A percentile compares a stretch with the other conserved stretches of the same genome.
Conservation (phyloP, 2,113 vertebrate genomes). For the Alosa alosa region DNA sequence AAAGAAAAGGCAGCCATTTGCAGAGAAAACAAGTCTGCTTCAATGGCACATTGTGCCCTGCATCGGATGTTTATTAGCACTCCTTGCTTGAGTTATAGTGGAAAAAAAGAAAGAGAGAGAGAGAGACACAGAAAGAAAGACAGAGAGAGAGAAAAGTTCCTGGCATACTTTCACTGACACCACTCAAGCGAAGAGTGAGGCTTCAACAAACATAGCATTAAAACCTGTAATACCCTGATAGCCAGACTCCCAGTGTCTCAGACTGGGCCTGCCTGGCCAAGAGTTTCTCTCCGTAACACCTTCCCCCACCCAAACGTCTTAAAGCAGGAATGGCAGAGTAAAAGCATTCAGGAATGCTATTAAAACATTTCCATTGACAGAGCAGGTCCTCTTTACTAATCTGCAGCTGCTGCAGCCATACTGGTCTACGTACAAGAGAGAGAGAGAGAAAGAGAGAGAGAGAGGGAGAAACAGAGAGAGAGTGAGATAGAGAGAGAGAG, state of each 20-base stretch:
- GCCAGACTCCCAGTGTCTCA: conserved; percentile 6
- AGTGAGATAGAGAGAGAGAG: not conserved
- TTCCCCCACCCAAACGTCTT: not conserved
- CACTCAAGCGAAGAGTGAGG: conserved; percentile 31
- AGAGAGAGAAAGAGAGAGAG: conserved; percentile 1
- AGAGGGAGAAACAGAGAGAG: not conserved
- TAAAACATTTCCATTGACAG: conserved; percentile 51
- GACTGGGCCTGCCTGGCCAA: not conserved
- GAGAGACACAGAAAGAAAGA: not conserved
- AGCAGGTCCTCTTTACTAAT: conserved; percentile 33
- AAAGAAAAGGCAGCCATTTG: conserved; percentile 55
- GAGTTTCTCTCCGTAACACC: conserved; percentile 28
- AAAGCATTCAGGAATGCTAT: conserved; percentile 43
- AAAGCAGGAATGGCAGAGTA: not conserved
- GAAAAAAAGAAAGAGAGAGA: not conserved
- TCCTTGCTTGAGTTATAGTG: conserved; percentile 40
- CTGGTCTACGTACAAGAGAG: not conserved
- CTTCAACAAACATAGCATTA: conserved; percentile 46
- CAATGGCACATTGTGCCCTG: conserved; percentile 47
- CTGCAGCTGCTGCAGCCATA: not conserved
- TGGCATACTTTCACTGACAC: conserved; percentile 40
- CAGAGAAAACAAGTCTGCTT: conserved; percentile 47
- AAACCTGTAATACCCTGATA: conserved; percentile 17
- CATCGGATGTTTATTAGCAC: conserved; percentile 43
- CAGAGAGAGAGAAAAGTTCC: conserved; percentile 39